phyloP scores from a whole-genome alignment of 1,140 invertebrate genomes.

The Pseudomyrmex gracilis region DNA sequence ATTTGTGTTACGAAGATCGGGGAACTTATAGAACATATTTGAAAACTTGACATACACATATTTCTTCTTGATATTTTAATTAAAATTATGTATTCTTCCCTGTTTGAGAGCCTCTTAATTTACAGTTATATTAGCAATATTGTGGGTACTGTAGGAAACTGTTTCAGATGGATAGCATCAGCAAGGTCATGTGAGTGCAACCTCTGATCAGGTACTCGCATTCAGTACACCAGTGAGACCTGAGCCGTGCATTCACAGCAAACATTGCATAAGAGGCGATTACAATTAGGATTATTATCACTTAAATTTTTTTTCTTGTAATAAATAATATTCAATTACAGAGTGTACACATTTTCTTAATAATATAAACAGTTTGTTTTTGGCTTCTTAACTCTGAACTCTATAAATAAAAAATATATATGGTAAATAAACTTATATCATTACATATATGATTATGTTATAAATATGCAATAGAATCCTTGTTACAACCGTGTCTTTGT shows the following conservation, averaged over 20 bases:
- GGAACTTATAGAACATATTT: too few relatives aligned
- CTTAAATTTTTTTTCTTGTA: neutral
- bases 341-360: neutral
- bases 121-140: conserved; percentile 82
- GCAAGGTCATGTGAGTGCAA: conserved; percentile 84
- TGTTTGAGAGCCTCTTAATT: conserved; percentile 82
- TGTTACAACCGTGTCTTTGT: neutral
- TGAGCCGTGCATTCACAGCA: conserved; percentile 42
- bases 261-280: conserved; percentile 67
- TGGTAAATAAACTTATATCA: too few relatives aligned
- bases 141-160: conserved; percentile 82
- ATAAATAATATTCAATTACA: neutral
- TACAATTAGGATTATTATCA: conserved; percentile 13
- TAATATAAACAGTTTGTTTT: neutral
- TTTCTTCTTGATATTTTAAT: conserved; percentile 1
- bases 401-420: conserved; percentile 24
- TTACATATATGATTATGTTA: neutral
- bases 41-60: too few relatives aligned
- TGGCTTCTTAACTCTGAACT: neutral
- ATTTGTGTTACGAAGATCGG: too few relatives aligned
- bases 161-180: conserved; percentile 79
- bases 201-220: conserved; percentile 67
- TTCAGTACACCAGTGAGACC: conserved; percentile 50
- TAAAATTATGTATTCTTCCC: neutral
- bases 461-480: neutral